A percentile compares a stretch with the other conserved stretches of the same genome.
Conservation (phyloP, 2,888 invertebrate genomes). For the Willowsia nigromaculata region DNA sequence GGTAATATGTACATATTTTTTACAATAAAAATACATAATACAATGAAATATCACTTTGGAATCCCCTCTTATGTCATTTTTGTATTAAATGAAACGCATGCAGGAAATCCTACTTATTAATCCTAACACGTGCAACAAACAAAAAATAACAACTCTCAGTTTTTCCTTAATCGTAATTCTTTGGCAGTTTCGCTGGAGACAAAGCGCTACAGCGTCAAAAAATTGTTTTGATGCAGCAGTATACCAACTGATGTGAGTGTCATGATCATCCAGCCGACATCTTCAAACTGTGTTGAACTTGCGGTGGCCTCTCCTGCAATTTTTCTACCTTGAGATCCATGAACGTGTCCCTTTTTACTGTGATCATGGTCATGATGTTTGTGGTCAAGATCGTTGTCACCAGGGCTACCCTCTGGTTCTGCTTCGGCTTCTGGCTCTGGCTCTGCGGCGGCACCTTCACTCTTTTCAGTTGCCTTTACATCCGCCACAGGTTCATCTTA, state of each 20-base stretch:
- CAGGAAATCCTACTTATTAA: not conserved
- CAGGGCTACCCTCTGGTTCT: slow-evolving; percentile 39
- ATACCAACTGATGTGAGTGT: slow-evolving; percentile 35
- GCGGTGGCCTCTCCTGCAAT: not conserved
- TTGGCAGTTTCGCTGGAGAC: not conserved
- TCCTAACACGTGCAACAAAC: not conserved
- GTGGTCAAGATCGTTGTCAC: slow-evolving; percentile 20
- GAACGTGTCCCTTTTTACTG: slow-evolving; percentile 15
- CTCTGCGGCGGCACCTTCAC: not conserved
- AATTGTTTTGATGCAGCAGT: slow-evolving; percentile 25
- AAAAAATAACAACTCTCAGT: slow-evolving; percentile 9
- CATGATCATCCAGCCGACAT: slow-evolving; percentile 29
- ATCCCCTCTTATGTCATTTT: not conserved
- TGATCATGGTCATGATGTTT: slow-evolving; percentile 44
- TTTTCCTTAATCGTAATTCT: not conserved
- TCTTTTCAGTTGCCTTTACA: slow-evolving; percentile 9
- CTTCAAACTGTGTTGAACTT: slow-evolving; percentile 27
- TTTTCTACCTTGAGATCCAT: slow-evolving; percentile 54
- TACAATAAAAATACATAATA: not conserved
- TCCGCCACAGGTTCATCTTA: slow-evolving; percentile 34
- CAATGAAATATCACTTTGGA: not conserved
- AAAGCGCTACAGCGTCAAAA: slow-evolving; percentile 26
- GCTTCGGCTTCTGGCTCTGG: slow-evolving; percentile 31
- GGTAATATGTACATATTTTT: not conserved
- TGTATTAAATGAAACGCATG: not conserved